phyloP scores from a whole-genome alignment of 2,797 vertebrate genomes.

The Aphelocoma californica region DNA sequence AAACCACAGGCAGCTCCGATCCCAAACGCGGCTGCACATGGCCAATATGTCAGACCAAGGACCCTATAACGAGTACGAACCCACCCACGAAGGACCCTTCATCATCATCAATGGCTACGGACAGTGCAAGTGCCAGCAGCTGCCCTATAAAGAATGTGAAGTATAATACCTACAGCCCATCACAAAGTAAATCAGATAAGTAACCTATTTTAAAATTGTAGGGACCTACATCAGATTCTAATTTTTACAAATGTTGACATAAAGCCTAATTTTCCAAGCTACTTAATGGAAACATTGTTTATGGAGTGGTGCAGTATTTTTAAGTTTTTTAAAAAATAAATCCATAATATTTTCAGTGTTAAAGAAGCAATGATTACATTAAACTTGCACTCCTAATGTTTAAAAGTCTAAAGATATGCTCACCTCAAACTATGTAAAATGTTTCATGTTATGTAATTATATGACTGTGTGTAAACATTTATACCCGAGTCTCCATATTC shows the following conservation, averaged over 20 bases:
- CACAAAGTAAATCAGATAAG: conserved; percentile 76
- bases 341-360: conserved; percentile 78
- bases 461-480: conserved; percentile 72
- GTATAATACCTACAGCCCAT: conserved; percentile 83
- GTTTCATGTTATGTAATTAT: conserved; percentile 77
- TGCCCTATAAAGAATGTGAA: conserved; percentile 99
- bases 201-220: conserved; percentile 79
- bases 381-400: conserved; percentile 75
- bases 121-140: conserved; percentile 99
- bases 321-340: conserved; percentile 70
- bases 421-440: conserved; percentile 74
- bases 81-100: conserved; percentile 95
- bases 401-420: conserved; percentile 73
- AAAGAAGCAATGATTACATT: conserved; percentile 75
- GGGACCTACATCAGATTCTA: conserved; percentile 74
- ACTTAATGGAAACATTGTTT: conserved; percentile 77
- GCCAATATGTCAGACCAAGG: conserved; percentile 96
- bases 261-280: conserved; percentile 80
- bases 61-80: conserved; percentile 97
- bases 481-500: conserved; percentile 66
- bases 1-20: conserved; percentile 97
- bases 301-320: conserved; percentile 78
- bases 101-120: conserved; percentile 99
- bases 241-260: conserved; percentile 80
- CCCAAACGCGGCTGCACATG: conserved; percentile 97